Evolutionary conservation across 2,113 vertebrate species (phyloP).

Genomic region (Petrocephalus microphthalmus): DNA sequence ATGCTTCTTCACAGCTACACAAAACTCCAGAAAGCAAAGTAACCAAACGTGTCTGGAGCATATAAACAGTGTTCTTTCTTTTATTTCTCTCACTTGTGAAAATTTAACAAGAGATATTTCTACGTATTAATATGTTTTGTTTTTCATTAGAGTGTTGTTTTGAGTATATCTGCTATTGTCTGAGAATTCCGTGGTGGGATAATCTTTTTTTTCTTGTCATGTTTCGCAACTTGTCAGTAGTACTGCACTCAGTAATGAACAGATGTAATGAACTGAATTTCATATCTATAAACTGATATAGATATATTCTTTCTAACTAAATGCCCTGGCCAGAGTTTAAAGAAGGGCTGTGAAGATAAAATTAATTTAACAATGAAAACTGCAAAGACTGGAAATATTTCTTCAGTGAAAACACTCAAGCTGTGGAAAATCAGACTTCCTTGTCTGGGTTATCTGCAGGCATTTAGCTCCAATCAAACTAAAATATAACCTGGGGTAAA

Average conservation of each 20-base stretch:
- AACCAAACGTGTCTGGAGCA: not conserved
- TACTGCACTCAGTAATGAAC: not conserved
- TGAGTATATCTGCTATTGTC: not conserved
- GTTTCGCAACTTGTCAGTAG: not conserved
- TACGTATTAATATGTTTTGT: not conserved
- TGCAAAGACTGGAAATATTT: conserved; percentile 25
- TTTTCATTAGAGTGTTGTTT: not conserved
- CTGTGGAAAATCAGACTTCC: conserved; percentile 19
- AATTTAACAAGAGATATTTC: not conserved
- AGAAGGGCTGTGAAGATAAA: not conserved
- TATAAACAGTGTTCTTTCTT: not conserved
- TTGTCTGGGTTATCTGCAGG: conserved; percentile 2
- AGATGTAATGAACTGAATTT: not conserved
- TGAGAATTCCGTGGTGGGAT: not conserved
- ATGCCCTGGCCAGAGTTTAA: not conserved
- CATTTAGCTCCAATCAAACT: conserved; percentile 16
- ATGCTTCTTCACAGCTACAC: not conserved
- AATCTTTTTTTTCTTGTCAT: not conserved
- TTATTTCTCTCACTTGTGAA: not conserved
- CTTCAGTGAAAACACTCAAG: conserved; percentile 17
- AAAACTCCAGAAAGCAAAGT: conserved; percentile 2
- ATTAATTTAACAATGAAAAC: conserved; percentile 15
- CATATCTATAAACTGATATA: not conserved
- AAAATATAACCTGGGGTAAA: not conserved
- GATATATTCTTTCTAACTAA: not conserved